Evolutionary conservation across 2,888 invertebrate genomes (phyloP), one percentile per base, ranked within the genome.

Genomic region (Noctua janthe): DNA sequence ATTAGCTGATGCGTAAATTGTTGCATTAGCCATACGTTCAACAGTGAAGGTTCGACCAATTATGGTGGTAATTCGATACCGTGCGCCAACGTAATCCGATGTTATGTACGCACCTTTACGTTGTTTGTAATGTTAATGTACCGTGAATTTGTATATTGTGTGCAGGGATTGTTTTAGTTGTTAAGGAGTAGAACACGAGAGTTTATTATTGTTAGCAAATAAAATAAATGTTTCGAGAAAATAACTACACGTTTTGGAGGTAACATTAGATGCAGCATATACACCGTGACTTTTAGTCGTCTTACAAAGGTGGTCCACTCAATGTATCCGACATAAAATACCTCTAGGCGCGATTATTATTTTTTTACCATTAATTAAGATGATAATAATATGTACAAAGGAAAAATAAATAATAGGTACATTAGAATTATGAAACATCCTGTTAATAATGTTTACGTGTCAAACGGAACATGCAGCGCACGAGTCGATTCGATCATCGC

Each of bases 1-100:
- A 95, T 94, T 93, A 95, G 93, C 91, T 94, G 96, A 95, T 95
- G 96, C 96, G 95, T 96, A 94, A 96, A 96, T 93, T 94, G 95
- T 95, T 95, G 95, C 95, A 94, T 96, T 95, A 95, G 95, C 94
- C 92, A 88, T 91, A 92, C 94, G 92, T 90, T 91, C 92, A 90
- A 90, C 91, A 92, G 90, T 88, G 90, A 92, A 94, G 92, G 93
- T 90, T 90, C 89, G 90, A 92, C 92, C 94, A 94, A 95, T 95
- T 95, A 95, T 94, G 92, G 89, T 86, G 87, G 95, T 95, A 95
- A 95, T 92, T 92, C 92, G 94, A 95, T 92, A 93, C 91, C 85
- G 80, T 71, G 79, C 59, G 74, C 85, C 89, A 82, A 82, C 86
- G 88, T 90, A 92, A 92, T 90, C 91, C 90, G 87, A 84, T 88